Evolutionary conservation across 2,113 vertebrate species (phyloP).

Genomic region (Cettia cetti): DNA sequence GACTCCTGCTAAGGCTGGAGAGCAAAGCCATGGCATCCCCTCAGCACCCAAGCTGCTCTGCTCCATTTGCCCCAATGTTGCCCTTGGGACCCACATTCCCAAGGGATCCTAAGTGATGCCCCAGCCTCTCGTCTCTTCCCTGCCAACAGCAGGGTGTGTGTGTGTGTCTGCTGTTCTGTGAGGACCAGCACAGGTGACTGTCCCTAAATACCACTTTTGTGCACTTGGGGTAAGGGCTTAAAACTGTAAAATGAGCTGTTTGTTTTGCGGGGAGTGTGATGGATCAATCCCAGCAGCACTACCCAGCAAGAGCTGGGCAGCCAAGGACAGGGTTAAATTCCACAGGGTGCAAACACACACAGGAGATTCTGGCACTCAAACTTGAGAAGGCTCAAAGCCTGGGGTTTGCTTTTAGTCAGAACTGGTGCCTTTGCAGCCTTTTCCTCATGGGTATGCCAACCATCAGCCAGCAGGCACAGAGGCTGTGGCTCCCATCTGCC

Average conservation of each 20-base stretch:
- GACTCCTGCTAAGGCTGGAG: background rate
- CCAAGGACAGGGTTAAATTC: background rate
- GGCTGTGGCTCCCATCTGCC: background rate
- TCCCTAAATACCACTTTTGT: background rate
- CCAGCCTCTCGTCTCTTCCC: background rate
- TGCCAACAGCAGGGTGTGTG: rapidly evolving
- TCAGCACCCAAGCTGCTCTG: background rate
- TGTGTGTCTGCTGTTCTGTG: rapidly evolving
- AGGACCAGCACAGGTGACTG: background rate
- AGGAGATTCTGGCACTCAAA: background rate
- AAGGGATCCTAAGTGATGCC: rapidly evolving
- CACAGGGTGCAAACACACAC: background rate
- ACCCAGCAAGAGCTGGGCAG: background rate
- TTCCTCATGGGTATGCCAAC: background rate
- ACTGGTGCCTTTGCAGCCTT: background rate
- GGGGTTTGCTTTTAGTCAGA: background rate
- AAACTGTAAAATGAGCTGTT: background rate
- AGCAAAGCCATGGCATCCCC: background rate
- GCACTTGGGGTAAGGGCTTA: background rate
- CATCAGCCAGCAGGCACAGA: background rate
- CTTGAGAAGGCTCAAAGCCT: background rate
- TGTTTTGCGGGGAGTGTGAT: background rate
- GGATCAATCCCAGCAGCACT: background rate
- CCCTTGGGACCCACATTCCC: rapidly evolving
- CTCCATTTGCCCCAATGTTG: background rate